Evolutionary conservation across 1,140 invertebrate species (phyloP).

Genomic region (Fopius arisanus): DNA sequence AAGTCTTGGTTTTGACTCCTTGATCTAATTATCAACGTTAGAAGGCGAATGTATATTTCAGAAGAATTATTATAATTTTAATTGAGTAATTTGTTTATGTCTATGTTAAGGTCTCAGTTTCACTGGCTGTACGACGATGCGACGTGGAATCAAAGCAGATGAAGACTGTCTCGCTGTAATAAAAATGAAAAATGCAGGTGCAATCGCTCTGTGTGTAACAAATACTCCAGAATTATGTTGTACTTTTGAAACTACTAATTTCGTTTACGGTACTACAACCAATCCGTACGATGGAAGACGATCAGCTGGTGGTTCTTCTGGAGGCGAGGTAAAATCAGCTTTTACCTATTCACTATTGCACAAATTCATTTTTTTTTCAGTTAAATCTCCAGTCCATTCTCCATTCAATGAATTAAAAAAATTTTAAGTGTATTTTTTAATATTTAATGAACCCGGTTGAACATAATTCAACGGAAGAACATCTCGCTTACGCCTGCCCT

Average conservation of each 20-base stretch:
- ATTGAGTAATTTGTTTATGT: not conserved
- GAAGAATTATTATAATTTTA: too few relatives aligned
- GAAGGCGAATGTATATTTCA: too few relatives aligned
- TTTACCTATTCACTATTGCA: not conserved
- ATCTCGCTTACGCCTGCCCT: too few relatives aligned
- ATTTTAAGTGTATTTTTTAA: too few relatives aligned
- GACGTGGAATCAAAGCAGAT: slow-evolving; percentile 67
- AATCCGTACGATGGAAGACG: slow-evolving; percentile 80
- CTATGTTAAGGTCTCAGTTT: slow-evolving; percentile 68
- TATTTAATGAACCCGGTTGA: too few relatives aligned
- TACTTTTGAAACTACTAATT: slow-evolving; percentile 75
- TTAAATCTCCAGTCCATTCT: too few relatives aligned
- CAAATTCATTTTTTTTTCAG: not conserved
- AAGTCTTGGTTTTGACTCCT: too few relatives aligned
- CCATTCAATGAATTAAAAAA: too few relatives aligned
- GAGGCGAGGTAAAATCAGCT: slow-evolving; percentile 72
- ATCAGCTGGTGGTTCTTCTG: slow-evolving; percentile 79
- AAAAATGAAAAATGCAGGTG: slow-evolving; percentile 72
- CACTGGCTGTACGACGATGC: slow-evolving; percentile 70
- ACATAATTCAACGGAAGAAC: too few relatives aligned
- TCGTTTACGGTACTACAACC: slow-evolving; percentile 74
- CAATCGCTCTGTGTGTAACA: slow-evolving; percentile 81
- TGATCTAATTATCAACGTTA: too few relatives aligned
- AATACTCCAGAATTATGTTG: slow-evolving; percentile 84
- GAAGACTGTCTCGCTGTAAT: slow-evolving; percentile 71